A percentile compares a stretch with the other conserved stretches of the same genome.
Conservation (phyloP, 2,113 vertebrate genomes). For the Australoheros scitulus region DNA sequence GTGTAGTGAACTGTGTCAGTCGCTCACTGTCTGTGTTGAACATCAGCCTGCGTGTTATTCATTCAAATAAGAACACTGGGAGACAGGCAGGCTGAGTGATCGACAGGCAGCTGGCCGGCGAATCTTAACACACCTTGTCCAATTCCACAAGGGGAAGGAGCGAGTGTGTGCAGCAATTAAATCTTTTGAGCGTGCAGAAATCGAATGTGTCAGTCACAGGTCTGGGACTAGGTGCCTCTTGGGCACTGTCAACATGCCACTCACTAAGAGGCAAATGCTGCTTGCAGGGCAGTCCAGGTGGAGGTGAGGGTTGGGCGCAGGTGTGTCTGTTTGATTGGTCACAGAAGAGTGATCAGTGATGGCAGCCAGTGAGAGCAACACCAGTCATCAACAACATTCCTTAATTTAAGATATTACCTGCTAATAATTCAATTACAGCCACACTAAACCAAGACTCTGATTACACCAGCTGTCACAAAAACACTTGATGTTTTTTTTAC, state of each 20-base stretch:
- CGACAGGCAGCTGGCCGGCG: constrained; percentile 6
- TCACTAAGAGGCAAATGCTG: constrained; percentile 3
- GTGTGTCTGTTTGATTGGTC: constrained; percentile 30
- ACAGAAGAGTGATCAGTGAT: neutral
- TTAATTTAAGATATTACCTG: neutral
- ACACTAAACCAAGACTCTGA: neutral
- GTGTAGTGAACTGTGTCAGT: constrained; percentile 29
- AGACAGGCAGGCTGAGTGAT: constrained; percentile 27
- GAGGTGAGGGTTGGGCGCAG: neutral
- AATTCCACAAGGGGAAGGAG: constrained; percentile 5
- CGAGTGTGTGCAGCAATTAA: constrained; percentile 44
- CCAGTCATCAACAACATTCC: neutral
- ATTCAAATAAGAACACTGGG: constrained; percentile 45
- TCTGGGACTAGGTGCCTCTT: constrained; percentile 12
- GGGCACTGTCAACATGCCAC: constrained; percentile 23
- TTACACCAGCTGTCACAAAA: neutral
- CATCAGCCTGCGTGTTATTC: constrained; percentile 42
- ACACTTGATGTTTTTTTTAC: neutral
- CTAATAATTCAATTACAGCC: constrained; percentile 1
- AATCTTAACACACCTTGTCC: constrained; percentile 36
- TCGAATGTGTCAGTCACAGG: constrained; percentile 50
- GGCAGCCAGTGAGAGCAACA: neutral
- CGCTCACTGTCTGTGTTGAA: constrained; percentile 45
- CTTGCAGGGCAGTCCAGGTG: neutral
- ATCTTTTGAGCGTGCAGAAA: constrained; percentile 36